phyloP scores from a whole-genome alignment of 2,113 vertebrate species.

The Cathartes aura region DNA sequence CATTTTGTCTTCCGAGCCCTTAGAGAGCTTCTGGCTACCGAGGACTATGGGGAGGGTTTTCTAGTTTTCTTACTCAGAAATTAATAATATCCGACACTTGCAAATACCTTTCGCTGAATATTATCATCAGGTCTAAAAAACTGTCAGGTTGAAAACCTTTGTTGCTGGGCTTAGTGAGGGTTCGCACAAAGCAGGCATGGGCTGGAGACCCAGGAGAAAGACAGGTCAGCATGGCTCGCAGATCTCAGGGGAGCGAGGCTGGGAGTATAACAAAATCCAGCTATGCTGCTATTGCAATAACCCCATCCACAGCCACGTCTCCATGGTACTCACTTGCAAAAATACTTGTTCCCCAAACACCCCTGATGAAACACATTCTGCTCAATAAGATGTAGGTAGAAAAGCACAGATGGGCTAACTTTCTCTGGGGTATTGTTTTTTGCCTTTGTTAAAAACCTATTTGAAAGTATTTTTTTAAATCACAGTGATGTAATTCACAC shows the following conservation, averaged over 20 bases:
- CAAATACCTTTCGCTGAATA: neutral
- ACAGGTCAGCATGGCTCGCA: fast-evolving
- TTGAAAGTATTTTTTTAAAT: neutral
- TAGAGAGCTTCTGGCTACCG: neutral
- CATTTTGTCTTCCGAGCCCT: neutral
- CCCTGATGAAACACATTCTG: neutral
- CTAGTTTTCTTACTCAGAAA: neutral
- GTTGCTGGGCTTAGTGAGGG: neutral
- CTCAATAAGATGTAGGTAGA: neutral
- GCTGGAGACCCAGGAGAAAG: neutral
- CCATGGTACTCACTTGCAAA: neutral
- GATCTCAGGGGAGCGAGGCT: fast-evolving
- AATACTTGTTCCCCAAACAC: neutral
- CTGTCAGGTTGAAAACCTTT: neutral
- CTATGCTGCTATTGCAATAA: neutral
- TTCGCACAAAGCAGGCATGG: neutral
- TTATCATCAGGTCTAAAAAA: neutral
- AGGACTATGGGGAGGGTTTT: neutral
- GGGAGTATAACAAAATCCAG: neutral
- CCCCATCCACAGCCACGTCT: fast-evolving
- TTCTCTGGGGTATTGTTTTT: neutral
- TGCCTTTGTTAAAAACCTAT: neutral
- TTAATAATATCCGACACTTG: neutral
- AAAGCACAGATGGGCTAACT: neutral
- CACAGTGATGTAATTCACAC: neutral